A percentile compares a stretch with the other conserved stretches of the same genome.
Evolutionary conservation across 2,113 vertebrate genomes (phyloP).

Genomic region (Butorides virescens): DNA sequence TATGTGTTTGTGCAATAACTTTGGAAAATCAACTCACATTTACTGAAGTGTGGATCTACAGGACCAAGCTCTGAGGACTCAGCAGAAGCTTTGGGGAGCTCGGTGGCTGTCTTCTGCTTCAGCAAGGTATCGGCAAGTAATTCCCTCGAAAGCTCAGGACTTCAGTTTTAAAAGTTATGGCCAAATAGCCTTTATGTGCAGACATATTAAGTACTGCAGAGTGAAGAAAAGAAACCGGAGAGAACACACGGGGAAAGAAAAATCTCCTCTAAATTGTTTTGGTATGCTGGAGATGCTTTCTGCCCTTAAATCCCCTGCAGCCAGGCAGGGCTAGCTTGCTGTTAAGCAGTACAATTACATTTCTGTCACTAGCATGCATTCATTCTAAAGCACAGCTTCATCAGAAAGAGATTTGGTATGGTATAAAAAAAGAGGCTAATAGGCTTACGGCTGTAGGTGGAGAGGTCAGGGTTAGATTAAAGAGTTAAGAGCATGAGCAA

Average conservation of each 20-base stretch:
- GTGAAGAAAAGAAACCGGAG: background rate
- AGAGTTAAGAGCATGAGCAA: constrained; percentile 14
- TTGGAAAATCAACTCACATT: background rate
- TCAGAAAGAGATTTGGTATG: constrained; percentile 45
- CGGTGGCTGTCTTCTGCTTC: background rate
- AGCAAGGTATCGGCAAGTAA: background rate
- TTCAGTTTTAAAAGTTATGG: background rate
- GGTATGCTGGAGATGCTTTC: background rate
- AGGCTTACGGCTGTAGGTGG: constrained; percentile 47
- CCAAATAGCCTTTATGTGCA: background rate
- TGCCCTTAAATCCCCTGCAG: background rate
- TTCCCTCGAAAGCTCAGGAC: background rate
- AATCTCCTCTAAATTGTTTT: background rate
- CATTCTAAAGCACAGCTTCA: background rate
- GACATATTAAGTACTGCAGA: background rate
- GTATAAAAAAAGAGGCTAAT: constrained; percentile 36
- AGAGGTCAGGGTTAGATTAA: constrained; percentile 43
- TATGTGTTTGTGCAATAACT: background rate
- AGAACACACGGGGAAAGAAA: background rate
- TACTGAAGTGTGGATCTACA: background rate
- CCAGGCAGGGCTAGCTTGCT: background rate
- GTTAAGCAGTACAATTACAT: background rate
- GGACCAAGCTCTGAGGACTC: background rate
- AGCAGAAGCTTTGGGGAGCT: background rate
- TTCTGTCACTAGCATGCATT: constrained; percentile 23